phyloP scores from a whole-genome alignment of 2,797 vertebrate species.

The Oophaga sylvatica region DNA sequence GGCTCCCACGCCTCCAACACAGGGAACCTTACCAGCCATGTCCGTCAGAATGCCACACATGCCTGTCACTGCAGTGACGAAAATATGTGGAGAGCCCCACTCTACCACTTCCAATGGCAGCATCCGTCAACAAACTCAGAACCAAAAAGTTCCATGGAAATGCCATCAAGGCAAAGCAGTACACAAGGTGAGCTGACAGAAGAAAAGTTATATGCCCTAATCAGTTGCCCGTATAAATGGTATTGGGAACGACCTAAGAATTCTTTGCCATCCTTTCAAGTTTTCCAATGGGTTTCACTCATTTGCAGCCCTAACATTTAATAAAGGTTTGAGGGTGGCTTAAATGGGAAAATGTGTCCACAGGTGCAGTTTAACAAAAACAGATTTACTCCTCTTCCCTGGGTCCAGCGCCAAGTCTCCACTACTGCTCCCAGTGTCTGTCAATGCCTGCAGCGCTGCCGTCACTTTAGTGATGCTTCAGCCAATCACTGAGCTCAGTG shows the following conservation, averaged over 20 bases:
- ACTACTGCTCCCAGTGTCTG: too few relatives aligned
- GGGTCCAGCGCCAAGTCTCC: too few relatives aligned
- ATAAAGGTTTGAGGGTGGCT: too few relatives aligned
- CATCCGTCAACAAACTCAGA: slow-evolving; percentile 64
- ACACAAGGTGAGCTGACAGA: slow-evolving; percentile 37
- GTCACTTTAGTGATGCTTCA: too few relatives aligned
- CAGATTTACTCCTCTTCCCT: too few relatives aligned
- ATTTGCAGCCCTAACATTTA: background rate
- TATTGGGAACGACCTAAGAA: background rate
- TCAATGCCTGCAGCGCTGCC: too few relatives aligned
- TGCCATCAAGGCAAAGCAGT: slow-evolving; percentile 31
- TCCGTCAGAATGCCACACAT: slow-evolving; percentile 84
- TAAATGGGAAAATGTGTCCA: too few relatives aligned
- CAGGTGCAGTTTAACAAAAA: too few relatives aligned
- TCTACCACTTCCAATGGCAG: slow-evolving; percentile 65
- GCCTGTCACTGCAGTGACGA: slow-evolving; percentile 80
- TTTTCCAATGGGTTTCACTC: background rate
- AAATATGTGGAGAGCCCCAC: slow-evolving; percentile 71
- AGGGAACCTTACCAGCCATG: slow-evolving; percentile 73
- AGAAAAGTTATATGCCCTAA: background rate
- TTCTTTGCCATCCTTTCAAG: too few relatives aligned
- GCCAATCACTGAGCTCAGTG: too few relatives aligned
- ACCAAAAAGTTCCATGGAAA: slow-evolving; percentile 62
- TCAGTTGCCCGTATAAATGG: background rate
- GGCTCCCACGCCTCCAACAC: slow-evolving; percentile 64